Conservation (phyloP, 2,888 invertebrate species). For the Caenorhabditis sp. region DNA sequence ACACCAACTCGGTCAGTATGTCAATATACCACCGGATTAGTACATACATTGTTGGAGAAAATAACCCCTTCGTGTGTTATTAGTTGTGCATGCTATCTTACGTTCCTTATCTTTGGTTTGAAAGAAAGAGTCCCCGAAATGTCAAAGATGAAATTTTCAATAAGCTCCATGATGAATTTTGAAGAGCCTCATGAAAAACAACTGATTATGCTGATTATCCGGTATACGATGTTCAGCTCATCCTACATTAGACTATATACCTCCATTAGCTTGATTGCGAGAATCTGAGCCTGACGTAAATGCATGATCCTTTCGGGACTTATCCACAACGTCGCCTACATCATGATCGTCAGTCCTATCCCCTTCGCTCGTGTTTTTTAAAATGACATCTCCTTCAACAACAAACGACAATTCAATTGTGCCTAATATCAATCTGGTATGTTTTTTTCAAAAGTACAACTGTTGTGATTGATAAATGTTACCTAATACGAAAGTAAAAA, state of each 20-base stretch:
- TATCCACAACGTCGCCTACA: conserved; percentile 2
- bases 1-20: conserved; percentile 41
- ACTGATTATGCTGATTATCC: conserved; percentile 19
- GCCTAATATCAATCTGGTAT: conserved; percentile 22
- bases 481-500: background rate
- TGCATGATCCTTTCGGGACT: background rate
- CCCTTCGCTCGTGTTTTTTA: conserved; percentile 1
- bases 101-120: too few species aligned
- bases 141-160: too few species aligned
- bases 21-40: conserved; percentile 34
- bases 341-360: conserved; percentile 3
- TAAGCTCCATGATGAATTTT: background rate
- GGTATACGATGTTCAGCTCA: conserved; percentile 23
- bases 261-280: conserved; percentile 34
- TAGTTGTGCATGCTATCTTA: too few species aligned
- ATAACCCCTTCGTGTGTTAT: too few species aligned
- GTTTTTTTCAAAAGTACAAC: background rate
- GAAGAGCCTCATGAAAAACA: too few species aligned
- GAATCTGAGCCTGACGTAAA: conserved; percentile 1
- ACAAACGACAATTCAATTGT: conserved; percentile 24
- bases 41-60: background rate
- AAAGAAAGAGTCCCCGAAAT: too few species aligned
- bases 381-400: conserved; percentile 13
- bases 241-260: background rate
- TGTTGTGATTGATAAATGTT: background rate